Evolutionary conservation across 2,888 invertebrate species (phyloP).

Genomic region (Octonoba sinensis): DNA sequence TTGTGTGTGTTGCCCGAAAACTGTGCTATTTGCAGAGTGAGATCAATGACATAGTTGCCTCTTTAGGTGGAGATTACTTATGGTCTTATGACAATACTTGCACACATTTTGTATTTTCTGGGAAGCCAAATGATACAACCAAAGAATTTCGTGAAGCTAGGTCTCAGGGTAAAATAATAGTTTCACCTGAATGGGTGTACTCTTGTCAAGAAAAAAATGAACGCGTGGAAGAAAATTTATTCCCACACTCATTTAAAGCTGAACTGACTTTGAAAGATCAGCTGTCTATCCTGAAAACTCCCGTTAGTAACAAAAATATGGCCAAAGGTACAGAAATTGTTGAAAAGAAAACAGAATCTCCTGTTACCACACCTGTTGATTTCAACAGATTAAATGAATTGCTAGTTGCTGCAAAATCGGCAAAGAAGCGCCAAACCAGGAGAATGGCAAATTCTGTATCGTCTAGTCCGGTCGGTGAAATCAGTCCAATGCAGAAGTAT

Average conservation of each 20-base stretch:
- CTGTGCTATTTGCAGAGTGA: slow-evolving; percentile 70
- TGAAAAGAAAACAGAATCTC: background rate
- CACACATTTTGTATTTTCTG: slow-evolving; percentile 72
- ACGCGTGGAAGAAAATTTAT: slow-evolving; percentile 70
- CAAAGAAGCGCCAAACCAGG: slow-evolving; percentile 37
- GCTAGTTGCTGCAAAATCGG: slow-evolving; percentile 61
- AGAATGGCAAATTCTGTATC: slow-evolving; percentile 27
- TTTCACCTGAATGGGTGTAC: slow-evolving; percentile 72
- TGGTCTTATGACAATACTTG: slow-evolving; percentile 71
- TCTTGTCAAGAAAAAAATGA: slow-evolving; percentile 69
- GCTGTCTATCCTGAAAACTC: slow-evolving; percentile 44
- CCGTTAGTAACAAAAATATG: background rate
- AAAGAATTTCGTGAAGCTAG: slow-evolving; percentile 70
- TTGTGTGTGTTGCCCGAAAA: slow-evolving; percentile 71
- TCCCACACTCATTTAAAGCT: slow-evolving; percentile 72
- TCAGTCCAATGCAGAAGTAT: slow-evolving; percentile 20
- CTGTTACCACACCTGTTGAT: slow-evolving; percentile 15
- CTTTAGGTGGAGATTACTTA: slow-evolving; percentile 71
- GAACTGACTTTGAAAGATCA: slow-evolving; percentile 70
- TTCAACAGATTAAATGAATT: slow-evolving; percentile 64
- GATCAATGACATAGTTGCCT: slow-evolving; percentile 70
- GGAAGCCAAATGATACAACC: slow-evolving; percentile 70
- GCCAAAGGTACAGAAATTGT: background rate
- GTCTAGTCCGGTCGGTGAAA: slow-evolving; percentile 21
- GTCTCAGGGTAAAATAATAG: slow-evolving; percentile 71